Evolutionary conservation across 2,797 vertebrate species (phyloP).

Genomic region (Danio jaintianensis): DNA sequence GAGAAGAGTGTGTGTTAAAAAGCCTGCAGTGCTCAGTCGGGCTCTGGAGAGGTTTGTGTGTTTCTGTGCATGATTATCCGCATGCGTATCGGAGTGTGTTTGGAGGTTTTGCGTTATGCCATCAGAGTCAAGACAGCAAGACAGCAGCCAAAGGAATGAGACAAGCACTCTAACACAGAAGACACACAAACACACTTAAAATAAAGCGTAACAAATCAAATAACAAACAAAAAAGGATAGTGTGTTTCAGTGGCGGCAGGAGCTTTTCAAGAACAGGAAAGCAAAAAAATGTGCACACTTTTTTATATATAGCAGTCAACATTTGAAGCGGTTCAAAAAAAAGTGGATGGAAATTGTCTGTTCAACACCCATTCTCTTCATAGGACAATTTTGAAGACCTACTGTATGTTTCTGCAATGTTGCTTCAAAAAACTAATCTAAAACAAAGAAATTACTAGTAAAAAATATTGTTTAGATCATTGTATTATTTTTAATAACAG

Average conservation of each 20-base stretch:
- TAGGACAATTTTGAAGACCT: too few relatives aligned
- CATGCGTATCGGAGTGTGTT: constrained; percentile 28
- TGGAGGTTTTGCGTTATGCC: constrained; percentile 23
- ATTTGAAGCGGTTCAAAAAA: too few relatives aligned
- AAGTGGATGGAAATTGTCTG: too few relatives aligned
- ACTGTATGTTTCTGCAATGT: not conserved
- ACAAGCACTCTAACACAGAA: constrained; percentile 56
- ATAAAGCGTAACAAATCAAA: not conserved
- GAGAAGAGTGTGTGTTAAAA: constrained; percentile 85
- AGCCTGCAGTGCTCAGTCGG: constrained; percentile 72
- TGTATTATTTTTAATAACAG: too few relatives aligned
- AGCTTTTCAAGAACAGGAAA: not conserved
- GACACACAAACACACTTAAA: constrained; percentile 45
- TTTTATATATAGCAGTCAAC: not conserved
- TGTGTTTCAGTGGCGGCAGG: constrained; percentile 1
- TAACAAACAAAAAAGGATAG: not conserved
- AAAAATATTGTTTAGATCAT: not conserved
- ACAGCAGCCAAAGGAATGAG: constrained; percentile 57
- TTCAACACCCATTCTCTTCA: too few relatives aligned
- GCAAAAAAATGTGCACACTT: not conserved
- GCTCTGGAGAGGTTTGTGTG: constrained; percentile 63
- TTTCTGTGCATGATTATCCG: constrained; percentile 53
- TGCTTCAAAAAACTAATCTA: not conserved
- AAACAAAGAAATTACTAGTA: not conserved
- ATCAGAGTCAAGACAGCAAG: constrained; percentile 63